A percentile compares a stretch with the other conserved stretches of the same genome.
Conservation (phyloP, 2,888 invertebrate genomes). For the Masnerella sp. region DNA sequence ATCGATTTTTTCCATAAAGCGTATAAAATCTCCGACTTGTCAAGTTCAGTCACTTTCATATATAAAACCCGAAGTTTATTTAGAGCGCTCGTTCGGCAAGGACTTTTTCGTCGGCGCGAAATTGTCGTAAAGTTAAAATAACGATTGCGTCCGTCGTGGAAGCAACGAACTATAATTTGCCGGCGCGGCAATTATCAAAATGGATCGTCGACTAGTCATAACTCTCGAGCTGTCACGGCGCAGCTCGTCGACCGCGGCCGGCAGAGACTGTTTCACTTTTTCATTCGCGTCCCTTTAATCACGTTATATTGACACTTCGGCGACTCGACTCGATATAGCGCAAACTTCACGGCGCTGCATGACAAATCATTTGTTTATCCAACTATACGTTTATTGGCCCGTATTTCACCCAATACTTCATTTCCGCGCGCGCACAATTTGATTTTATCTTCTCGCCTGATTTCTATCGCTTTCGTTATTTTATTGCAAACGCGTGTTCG, state of each 20-base stretch:
- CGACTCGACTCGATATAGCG: conserved; percentile 40
- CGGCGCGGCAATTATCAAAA: conserved; percentile 55
- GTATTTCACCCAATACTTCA: conserved; percentile 32
- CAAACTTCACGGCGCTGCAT: conserved; percentile 43
- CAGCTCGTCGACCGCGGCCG: conserved; percentile 48
- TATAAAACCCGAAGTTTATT: conserved; percentile 11
- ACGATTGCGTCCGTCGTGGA: conserved; percentile 36
- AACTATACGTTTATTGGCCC: conserved; percentile 38
- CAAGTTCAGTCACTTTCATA: conserved; percentile 1
- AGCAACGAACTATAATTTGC: conserved; percentile 48
- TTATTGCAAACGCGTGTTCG: background rate
- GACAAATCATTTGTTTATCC: conserved; percentile 58
- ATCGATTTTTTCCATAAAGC: background rate
- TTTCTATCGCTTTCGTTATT: conserved; percentile 3
- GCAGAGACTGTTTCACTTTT: conserved; percentile 47
- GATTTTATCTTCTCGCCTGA: conserved; percentile 13
- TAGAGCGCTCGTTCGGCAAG: conserved; percentile 23
- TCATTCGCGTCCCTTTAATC: conserved; percentile 56
- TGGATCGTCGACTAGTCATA: conserved; percentile 55
- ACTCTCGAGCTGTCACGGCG: conserved; percentile 52
- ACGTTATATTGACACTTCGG: conserved; percentile 57
- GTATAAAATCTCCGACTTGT: background rate
- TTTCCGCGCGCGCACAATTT: conserved; percentile 17
- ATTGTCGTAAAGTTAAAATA: conserved; percentile 37
- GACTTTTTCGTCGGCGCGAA: conserved; percentile 13